Evolutionary conservation across 2,888 invertebrate genomes (phyloP).

Genomic region (Stegana nigrithorax): DNA sequence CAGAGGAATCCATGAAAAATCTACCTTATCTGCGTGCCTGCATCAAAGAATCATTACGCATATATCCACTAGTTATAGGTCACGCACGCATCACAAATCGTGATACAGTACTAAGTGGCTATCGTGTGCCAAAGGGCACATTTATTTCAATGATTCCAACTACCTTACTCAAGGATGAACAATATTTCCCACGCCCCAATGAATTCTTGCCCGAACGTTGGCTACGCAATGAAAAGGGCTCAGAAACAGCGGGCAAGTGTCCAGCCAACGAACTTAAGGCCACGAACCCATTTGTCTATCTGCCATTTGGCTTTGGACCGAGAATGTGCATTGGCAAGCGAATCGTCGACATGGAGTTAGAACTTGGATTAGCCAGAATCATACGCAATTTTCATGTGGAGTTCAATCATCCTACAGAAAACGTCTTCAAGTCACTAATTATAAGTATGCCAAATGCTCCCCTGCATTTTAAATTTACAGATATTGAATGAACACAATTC

Average conservation of each 20-base stretch:
- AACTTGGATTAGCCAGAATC: slow-evolving; percentile 70
- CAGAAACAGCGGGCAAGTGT: slow-evolving; percentile 65
- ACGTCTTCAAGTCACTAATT: slow-evolving; percentile 51
- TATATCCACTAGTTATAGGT: slow-evolving; percentile 73
- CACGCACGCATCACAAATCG: slow-evolving; percentile 71
- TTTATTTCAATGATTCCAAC: slow-evolving; percentile 78
- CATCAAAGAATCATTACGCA: slow-evolving; percentile 78
- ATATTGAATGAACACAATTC: slow-evolving; percentile 43
- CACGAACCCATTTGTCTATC: slow-evolving; percentile 56
- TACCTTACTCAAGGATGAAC: slow-evolving; percentile 69
- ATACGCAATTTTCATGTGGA: slow-evolving; percentile 59
- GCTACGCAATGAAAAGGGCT: slow-evolving; percentile 69
- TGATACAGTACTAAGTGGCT: slow-evolving; percentile 75
- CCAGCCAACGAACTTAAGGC: slow-evolving; percentile 74
- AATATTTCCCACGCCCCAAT: slow-evolving; percentile 72
- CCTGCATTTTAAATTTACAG: slow-evolving; percentile 64
- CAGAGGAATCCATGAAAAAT: slow-evolving; percentile 68
- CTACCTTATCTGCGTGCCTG: slow-evolving; percentile 78
- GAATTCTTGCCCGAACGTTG: slow-evolving; percentile 82
- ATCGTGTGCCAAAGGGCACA: slow-evolving; percentile 74
- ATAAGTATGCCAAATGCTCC: slow-evolving; percentile 65
- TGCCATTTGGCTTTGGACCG: slow-evolving; percentile 79
- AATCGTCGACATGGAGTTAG: slow-evolving; percentile 80
- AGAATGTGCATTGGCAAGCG: slow-evolving; percentile 79
- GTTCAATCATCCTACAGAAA: slow-evolving; percentile 56